Evolutionary conservation across 2,888 invertebrate species (phyloP), one percentile per base, ranked within the genome.

Genomic region (Leptura quadrifasciata): DNA sequence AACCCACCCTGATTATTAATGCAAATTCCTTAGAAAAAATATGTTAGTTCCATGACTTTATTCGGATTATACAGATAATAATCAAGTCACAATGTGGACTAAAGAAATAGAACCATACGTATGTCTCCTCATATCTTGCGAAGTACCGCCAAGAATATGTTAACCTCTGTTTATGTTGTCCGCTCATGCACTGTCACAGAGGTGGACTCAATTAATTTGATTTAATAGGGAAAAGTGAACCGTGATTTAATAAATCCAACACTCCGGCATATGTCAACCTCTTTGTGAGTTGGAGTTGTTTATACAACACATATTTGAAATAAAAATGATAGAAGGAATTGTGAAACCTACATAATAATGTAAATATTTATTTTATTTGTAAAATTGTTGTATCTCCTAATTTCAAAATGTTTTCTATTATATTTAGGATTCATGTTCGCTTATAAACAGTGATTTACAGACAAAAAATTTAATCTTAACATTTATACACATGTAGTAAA

Each of bases 131-230:
- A 65, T 65, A 65, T 65, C 65, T 65, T 10, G 47, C 20, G 65
- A 27, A 54, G 21, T 67, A 52, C 67, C 52, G 67, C 24, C 67
- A 54, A 67, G 67, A 67, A 67, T 64, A 64, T 54, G 5, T 67
- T 67, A 67, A 67, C 67, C 52, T 67, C 67, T 21, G 27, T 67
- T 54, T 65, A 39, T 21, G 39, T 60, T 54, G 21, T 15, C 54
- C 21, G 67, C 17, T 67, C 52, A 67, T 52, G 24, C 27, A 17
- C 67, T 24, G 21, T 6, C 15, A 24, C 67, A 54, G 54, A 27
- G 67, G 6, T 54, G 54, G 8, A 54, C 24, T 27, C 4, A 60
- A 27, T 27, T 60, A 47, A n/a, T 47, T 47, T 47, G 15, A 47
- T 47, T 47, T n/a, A 47, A n/a, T 47, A n/a, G n/a, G n/a, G 15